phyloP scores from a whole-genome alignment of 2,797 vertebrate species.

The Enteromius mattozi region DNA sequence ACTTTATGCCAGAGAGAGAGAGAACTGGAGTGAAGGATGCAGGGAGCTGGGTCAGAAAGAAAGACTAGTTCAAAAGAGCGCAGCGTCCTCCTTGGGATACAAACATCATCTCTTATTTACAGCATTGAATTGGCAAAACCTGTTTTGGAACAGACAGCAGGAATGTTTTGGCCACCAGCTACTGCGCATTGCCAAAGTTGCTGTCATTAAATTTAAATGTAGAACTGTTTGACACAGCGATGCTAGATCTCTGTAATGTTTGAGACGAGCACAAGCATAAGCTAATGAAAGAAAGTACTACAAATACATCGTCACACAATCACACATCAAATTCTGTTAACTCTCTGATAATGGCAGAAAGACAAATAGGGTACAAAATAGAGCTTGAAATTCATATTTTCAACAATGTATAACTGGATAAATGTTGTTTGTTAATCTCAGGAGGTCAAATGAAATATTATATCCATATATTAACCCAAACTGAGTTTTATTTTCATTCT shows the following conservation, averaged over 20 bases:
- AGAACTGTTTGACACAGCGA: not conserved
- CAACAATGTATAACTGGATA: not conserved
- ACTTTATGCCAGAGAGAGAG: slow-evolving; percentile 11
- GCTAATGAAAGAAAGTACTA: not conserved
- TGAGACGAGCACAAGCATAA: not conserved
- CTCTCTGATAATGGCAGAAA: too few species aligned
- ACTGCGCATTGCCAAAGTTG: not conserved
- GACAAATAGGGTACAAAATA: not conserved
- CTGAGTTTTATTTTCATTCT: not conserved
- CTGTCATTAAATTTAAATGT: slow-evolving; percentile 7
- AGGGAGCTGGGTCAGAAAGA: not conserved
- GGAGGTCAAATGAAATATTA: not conserved
- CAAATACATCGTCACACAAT: not conserved
- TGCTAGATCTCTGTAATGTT: not conserved
- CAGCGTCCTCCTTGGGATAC: slow-evolving; percentile 3
- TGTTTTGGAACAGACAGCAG: slow-evolving; percentile 3
- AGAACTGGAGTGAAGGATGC: not conserved
- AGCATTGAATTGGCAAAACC: not conserved
- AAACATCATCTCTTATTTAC: slow-evolving; percentile 40
- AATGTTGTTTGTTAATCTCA: not conserved
- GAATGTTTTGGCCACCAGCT: not conserved
- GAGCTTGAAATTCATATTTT: not conserved
- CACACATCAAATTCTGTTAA: not conserved
- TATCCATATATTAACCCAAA: not conserved
- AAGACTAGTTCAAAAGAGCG: slow-evolving; percentile 30